Conservation (phyloP, 1,140 invertebrate species). For the Drosophila hydei region DNA sequence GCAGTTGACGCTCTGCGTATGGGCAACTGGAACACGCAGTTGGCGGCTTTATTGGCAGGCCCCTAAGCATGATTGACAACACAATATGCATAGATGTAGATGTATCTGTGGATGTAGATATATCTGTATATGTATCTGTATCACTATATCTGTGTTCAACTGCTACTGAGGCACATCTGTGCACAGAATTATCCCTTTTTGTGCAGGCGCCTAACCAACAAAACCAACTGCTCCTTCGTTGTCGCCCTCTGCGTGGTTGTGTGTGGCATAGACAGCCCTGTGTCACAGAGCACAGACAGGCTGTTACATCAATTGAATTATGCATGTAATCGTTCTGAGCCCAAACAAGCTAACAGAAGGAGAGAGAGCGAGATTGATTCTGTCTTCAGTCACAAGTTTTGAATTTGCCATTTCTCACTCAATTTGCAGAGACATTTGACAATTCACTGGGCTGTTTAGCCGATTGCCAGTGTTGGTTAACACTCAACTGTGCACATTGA, state of each 20-base stretch:
- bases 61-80: conserved; percentile 74
- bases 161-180: conserved; percentile 13
- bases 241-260: too few relatives aligned
- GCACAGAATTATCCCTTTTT: conserved; percentile 35
- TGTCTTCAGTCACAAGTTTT: conserved; percentile 3
- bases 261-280: neutral
- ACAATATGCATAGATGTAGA: conserved; percentile 19
- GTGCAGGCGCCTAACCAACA: neutral
- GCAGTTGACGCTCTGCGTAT: conserved; percentile 2
- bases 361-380: conserved; percentile 3
- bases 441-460: conserved; percentile 34
- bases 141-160: neutral
- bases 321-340: conserved; percentile 76
- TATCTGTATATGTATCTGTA: conserved; percentile 23
- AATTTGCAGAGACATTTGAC: conserved; percentile 24
- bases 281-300: conserved; percentile 21
- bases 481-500: conserved; percentile 57
- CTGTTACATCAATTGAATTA: conserved; percentile 78
- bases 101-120: conserved; percentile 21
- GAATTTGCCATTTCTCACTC: neutral
- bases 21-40: conserved; percentile 14
- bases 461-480: conserved; percentile 40
- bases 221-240: neutral
- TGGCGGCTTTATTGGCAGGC: conserved; percentile 31
- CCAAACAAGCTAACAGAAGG: conserved; percentile 38